Conservation (phyloP, 2,888 invertebrate genomes). For the Sinodicranocentrus sp. region DNA sequence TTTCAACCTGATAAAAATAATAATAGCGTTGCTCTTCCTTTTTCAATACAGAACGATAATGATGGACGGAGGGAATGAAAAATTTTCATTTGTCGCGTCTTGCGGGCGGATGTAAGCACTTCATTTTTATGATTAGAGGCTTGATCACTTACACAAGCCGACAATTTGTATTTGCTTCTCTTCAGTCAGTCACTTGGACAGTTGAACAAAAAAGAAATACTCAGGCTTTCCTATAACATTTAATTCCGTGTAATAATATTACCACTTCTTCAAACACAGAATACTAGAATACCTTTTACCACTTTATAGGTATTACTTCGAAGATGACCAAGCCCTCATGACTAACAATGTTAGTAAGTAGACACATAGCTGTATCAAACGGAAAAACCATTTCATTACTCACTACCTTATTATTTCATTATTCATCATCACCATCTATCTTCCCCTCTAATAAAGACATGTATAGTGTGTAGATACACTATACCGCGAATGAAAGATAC, state of each 20-base stretch:
- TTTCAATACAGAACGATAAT: slow-evolving; percentile 32
- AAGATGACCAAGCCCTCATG: too few relatives aligned
- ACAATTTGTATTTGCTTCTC: slow-evolving; percentile 61
- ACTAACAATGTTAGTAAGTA: too few relatives aligned
- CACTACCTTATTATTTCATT: slow-evolving; percentile 58
- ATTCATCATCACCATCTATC: slow-evolving; percentile 49
- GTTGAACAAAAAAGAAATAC: slow-evolving; percentile 50
- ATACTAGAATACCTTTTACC: too few relatives aligned
- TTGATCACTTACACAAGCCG: slow-evolving; percentile 65
- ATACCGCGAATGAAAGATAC: too few relatives aligned
- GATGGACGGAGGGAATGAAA: slow-evolving; percentile 54
- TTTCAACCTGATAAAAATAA: slow-evolving; percentile 16
- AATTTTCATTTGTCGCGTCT: slow-evolving; percentile 63
- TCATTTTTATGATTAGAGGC: slow-evolving; percentile 65
- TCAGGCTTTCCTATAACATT: slow-evolving; percentile 22
- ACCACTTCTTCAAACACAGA: slow-evolving; percentile 9
- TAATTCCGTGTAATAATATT: slow-evolving; percentile 14
- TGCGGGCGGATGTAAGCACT: slow-evolving; percentile 67
- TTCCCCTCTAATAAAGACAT: too few relatives aligned
- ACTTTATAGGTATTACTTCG: too few relatives aligned
- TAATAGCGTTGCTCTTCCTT: slow-evolving; percentile 38
- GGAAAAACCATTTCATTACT: slow-evolving; percentile 21
- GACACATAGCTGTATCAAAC: too few relatives aligned
- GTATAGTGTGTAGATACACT: too few relatives aligned
- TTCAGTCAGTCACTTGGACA: slow-evolving; percentile 62